Percentiles rank a stretch among this genome's conserved stretches.
phyloP scores from a whole-genome alignment of 1,140 invertebrate species.

The Diuraphis noxia region DNA sequence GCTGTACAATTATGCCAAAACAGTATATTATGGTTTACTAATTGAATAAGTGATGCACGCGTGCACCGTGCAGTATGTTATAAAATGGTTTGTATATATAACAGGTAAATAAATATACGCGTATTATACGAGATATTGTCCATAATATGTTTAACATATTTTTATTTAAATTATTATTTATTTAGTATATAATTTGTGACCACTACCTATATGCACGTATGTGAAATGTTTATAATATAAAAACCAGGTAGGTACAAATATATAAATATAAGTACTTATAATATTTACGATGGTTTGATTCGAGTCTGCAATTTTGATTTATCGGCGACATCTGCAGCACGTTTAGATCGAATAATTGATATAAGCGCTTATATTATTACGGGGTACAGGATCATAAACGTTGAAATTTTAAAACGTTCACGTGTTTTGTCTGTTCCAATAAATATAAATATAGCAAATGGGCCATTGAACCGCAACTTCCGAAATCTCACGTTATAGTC shows the following conservation, averaged over 20 bases:
- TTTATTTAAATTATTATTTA: too few species aligned
- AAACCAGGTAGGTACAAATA: background rate
- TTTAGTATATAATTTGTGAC: background rate
- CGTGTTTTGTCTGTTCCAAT: background rate
- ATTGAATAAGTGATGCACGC: background rate
- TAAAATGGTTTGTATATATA: background rate
- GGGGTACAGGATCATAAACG: background rate
- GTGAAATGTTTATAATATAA: background rate
- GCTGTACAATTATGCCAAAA: background rate
- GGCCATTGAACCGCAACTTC: background rate
- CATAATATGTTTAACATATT: too few species aligned
- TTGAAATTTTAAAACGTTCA: background rate
- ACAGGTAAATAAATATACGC: background rate
- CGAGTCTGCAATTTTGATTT: conserved; percentile 6
- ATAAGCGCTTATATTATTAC: background rate
- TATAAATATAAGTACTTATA: background rate
- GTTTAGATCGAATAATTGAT: background rate
- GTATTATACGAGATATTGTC: background rate
- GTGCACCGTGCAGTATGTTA: too few species aligned
- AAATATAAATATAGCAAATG: background rate
- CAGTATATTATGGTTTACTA: background rate
- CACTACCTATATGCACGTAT: background rate
- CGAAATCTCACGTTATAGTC: background rate
- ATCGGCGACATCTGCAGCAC: background rate
- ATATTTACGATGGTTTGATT: background rate